A percentile compares a stretch with the other conserved stretches of the same genome.
These are phyloP conservation scores for Artibeus jamaicensis DNA, from an alignment of 2,797 vertebrate genomes.

Conservation along the genomic window DNA sequence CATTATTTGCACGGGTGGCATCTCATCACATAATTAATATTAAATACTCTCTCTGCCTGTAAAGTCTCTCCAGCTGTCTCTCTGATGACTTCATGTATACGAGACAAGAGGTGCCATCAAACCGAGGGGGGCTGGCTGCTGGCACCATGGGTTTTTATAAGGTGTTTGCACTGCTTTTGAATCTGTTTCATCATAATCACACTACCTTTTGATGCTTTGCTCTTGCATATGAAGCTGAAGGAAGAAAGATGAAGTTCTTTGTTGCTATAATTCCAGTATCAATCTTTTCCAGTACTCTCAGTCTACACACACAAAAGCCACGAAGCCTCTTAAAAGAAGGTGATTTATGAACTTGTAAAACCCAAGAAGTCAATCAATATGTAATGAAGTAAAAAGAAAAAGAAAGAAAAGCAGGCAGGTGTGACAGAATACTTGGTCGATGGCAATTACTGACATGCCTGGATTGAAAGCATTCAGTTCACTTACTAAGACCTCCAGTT, in stretches of 20 bases:
- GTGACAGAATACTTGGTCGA: conserved; percentile 38
- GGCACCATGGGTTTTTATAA: background rate
- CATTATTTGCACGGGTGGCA: background rate
- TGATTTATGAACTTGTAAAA: conserved; percentile 75
- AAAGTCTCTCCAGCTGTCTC: background rate
- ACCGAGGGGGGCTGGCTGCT: background rate
- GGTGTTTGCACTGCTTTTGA: background rate
- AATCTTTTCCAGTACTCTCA: conserved; percentile 43
- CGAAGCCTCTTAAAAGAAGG: conserved; percentile 31
- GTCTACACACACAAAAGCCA: conserved; percentile 52
- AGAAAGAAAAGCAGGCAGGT: conserved; percentile 62
- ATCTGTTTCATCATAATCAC: conserved; percentile 24
- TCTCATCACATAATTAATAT: conserved; percentile 11
- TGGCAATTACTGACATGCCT: background rate
- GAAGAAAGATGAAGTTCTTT: conserved; percentile 41
- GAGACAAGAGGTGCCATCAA: background rate
- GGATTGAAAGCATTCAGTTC: conserved; percentile 69
- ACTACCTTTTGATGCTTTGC: conserved; percentile 23
- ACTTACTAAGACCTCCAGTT: conserved; percentile 49
- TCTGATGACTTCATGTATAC: background rate
- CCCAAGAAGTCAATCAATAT: conserved; percentile 73
- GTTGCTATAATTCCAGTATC: conserved; percentile 43
- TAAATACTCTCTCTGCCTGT: background rate
- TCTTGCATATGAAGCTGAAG: background rate
- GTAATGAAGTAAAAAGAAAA: conserved; percentile 74